These are phyloP conservation scores for Phengaris alcon DNA, from an alignment of 2,888 invertebrate species.

Conservation along the genomic window DNA sequence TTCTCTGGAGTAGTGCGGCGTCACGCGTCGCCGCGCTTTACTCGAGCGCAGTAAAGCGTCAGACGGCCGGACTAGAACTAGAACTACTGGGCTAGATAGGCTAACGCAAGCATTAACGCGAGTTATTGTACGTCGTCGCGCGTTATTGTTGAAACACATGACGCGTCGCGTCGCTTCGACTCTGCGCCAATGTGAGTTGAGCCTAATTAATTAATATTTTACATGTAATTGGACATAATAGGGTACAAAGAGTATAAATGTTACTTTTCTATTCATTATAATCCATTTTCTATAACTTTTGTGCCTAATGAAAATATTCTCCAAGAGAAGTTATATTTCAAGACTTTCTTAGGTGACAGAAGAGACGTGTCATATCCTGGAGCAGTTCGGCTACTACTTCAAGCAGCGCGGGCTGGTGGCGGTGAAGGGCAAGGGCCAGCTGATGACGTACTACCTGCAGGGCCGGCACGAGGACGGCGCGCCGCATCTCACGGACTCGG, in stretches of 20 bases:
- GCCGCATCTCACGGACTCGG: conserved; percentile 40
- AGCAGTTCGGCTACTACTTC: conserved; percentile 94
- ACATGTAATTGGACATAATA: not conserved
- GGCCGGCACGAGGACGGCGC: conserved; percentile 60
- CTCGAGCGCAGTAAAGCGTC: too few species aligned
- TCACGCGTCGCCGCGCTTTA: too few species aligned
- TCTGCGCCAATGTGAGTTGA: too few species aligned
- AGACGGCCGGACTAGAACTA: too few species aligned
- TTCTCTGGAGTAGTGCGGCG: too few species aligned
- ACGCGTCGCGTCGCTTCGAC: too few species aligned
- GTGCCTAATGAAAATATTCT: not conserved
- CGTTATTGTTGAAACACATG: too few species aligned
- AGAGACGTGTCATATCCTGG: conserved; percentile 93
- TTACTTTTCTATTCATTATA: not conserved
- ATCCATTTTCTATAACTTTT: not conserved
- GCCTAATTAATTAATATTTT: not conserved
- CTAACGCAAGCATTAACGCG: too few species aligned
- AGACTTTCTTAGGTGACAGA: conserved; percentile 88
- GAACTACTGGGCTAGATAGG: too few species aligned
- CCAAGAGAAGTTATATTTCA: too few species aligned
- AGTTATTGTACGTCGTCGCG: too few species aligned
- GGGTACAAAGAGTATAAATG: not conserved
- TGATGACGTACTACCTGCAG: conserved; percentile 95
- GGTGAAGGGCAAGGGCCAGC: conserved; percentile 97
- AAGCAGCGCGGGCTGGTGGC: conserved; percentile 96